phyloP scores from a whole-genome alignment of 2,888 invertebrate genomes.

The Hoplodrina blanda region DNA sequence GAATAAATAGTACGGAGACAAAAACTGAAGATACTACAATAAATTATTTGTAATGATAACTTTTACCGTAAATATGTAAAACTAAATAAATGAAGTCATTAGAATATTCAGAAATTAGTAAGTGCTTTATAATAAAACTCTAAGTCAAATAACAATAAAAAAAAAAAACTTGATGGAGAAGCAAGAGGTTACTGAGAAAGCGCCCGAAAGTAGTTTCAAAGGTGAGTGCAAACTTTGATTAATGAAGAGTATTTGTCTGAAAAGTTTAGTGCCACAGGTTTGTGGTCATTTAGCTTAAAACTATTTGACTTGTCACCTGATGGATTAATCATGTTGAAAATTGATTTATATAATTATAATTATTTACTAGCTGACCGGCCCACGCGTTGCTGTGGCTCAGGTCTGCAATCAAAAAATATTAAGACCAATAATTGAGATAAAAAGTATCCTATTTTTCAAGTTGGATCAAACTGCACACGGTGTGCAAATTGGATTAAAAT shows the following conservation, averaged over 20 bases:
- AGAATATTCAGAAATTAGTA: neutral
- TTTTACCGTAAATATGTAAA: neutral
- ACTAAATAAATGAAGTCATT: neutral
- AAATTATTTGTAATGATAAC: neutral
- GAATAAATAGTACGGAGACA: neutral
- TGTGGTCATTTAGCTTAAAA: conserved; percentile 6
- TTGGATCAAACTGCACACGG: no score
- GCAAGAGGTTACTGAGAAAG: conserved; percentile 19
- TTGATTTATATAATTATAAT: conserved; percentile 17
- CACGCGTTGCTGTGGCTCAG: no score
- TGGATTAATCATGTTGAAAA: conserved; percentile 22
- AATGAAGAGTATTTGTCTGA: conserved; percentile 19
- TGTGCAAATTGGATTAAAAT: no score
- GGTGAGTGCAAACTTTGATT: conserved; percentile 39
- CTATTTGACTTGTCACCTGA: conserved; percentile 6
- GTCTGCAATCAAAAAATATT: no score
- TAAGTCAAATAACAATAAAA: neutral
- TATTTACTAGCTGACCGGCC: no score
- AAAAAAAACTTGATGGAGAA: conserved; percentile 32
- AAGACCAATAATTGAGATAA: no score
- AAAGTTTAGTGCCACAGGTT: conserved; percentile 22
- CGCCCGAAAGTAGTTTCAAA: conserved; percentile 36
- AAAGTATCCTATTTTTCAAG: no score
- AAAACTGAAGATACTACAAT: neutral
- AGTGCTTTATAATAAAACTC: neutral